Conservation (phyloP, 2,797 vertebrate species). For the Spizella passerina region DNA sequence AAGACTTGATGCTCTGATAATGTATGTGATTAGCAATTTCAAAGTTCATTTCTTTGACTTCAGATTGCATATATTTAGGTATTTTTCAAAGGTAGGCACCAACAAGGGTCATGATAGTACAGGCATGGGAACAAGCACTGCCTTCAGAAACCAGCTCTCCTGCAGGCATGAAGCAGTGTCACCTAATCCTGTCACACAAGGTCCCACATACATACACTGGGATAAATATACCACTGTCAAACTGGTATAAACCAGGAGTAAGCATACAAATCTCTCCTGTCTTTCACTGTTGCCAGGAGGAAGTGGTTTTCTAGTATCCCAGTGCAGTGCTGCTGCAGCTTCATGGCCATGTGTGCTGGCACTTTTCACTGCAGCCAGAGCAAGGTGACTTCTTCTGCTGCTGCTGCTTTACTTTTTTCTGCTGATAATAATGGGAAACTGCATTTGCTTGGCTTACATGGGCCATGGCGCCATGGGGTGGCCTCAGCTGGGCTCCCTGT, state of each 20-base stretch:
- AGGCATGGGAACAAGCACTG: background rate
- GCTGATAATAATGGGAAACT: background rate
- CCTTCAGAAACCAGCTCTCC: background rate
- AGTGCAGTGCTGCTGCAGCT: background rate
- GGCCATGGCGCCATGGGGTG: background rate
- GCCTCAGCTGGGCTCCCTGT: background rate
- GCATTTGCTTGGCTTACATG: background rate
- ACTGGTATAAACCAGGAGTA: background rate
- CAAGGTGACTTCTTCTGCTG: background rate
- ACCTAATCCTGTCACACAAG: background rate
- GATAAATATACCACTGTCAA: background rate
- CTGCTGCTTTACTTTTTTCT: background rate
- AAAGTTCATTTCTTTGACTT: background rate
- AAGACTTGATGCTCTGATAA: background rate
- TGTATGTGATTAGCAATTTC: background rate
- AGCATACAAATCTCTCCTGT: background rate
- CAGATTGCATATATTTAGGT: background rate
- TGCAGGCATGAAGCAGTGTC: background rate
- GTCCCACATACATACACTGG: background rate
- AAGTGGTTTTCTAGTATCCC: background rate
- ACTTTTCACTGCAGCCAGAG: background rate
- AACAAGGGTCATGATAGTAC: background rate
- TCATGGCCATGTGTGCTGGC: rapidly evolving
- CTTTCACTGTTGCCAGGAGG: background rate
- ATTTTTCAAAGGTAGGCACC: background rate